Percentiles rank a stretch among this genome's conserved stretches.
Conservation (phyloP, 2,113 vertebrate genomes). For the Synodontis membranacea region DNA sequence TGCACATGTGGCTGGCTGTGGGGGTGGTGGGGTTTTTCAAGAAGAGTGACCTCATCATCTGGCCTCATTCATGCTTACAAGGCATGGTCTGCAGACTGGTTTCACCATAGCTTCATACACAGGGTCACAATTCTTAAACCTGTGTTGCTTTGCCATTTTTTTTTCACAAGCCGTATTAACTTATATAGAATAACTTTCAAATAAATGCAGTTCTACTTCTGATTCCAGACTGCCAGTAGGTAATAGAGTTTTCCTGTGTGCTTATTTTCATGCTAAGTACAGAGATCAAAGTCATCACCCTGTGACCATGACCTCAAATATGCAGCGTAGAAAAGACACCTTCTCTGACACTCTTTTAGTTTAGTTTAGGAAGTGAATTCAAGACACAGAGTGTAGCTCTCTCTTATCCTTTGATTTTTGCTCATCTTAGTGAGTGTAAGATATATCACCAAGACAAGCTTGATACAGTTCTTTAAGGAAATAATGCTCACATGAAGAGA, state of each 20-base stretch:
- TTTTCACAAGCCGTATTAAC: no score
- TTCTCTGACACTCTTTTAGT: not conserved
- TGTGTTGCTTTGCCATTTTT: not conserved
- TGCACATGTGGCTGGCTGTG: conserved; percentile 58
- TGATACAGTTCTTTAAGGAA: not conserved
- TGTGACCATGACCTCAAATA: not conserved
- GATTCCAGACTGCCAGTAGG: not conserved
- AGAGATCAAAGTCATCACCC: not conserved
- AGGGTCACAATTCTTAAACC: conserved; percentile 3
- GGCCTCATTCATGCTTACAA: conserved; percentile 54
- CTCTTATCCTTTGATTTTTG: not conserved
- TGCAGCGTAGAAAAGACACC: not conserved
- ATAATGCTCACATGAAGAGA: not conserved
- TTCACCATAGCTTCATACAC: conserved; percentile 4
- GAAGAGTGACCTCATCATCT: conserved; percentile 72
- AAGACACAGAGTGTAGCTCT: not conserved
- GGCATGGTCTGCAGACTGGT: conserved; percentile 23
- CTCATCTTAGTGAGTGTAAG: not conserved
- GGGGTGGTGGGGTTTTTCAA: conserved; percentile 63
- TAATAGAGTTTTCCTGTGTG: not conserved
- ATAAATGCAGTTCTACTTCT: not conserved
- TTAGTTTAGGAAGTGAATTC: not conserved
- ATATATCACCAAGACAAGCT: not conserved
- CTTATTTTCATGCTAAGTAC: not conserved
- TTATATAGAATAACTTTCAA: not conserved